Evolutionary conservation across 92 coral and sea anemone genomes (phyloP).

Genomic region (Zoanthus gigantus): DNA sequence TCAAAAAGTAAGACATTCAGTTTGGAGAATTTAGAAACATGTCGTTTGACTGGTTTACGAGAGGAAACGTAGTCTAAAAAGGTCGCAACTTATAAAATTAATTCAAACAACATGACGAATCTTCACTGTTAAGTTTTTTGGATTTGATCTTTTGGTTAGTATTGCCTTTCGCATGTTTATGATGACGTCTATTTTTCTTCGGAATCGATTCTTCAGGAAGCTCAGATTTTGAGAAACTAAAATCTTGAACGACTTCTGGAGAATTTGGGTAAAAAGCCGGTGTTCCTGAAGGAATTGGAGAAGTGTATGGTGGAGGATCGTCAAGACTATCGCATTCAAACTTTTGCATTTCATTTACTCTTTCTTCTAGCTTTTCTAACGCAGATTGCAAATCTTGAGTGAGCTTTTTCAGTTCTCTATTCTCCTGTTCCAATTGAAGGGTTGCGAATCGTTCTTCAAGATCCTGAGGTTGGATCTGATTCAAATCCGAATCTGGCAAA

Average conservation of each 20-base stretch:
- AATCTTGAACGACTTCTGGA: constrained; percentile 23
- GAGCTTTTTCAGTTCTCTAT: constrained; percentile 83
- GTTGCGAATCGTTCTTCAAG: constrained; percentile 91
- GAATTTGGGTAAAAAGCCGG: background rate
- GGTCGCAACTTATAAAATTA: background rate
- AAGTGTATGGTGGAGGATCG: constrained; percentile 52
- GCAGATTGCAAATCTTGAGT: constrained; percentile 93
- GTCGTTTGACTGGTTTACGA: too few species aligned
- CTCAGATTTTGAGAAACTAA: constrained; percentile 9
- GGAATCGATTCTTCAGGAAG: constrained; percentile 23
- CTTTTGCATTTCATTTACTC: constrained; percentile 80
- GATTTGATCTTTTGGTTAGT: constrained; percentile 15
- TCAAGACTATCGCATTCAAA: constrained; percentile 82
- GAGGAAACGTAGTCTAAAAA: too few species aligned
- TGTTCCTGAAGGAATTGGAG: constrained; percentile 16
- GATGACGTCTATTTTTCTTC: background rate
- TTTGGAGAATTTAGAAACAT: too few species aligned
- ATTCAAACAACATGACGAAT: constrained; percentile 37
- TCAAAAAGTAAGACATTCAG: too few species aligned
- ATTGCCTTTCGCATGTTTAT: background rate
- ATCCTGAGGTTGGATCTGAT: constrained; percentile 83
- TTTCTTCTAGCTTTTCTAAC: constrained; percentile 88
- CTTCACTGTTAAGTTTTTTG: background rate
- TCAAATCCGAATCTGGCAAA: constrained; percentile 92
- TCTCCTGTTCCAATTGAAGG: constrained; percentile 96